Evolutionary conservation across 2,888 invertebrate genomes (phyloP).

Genomic region (Paralinhomoeus sp.): DNA sequence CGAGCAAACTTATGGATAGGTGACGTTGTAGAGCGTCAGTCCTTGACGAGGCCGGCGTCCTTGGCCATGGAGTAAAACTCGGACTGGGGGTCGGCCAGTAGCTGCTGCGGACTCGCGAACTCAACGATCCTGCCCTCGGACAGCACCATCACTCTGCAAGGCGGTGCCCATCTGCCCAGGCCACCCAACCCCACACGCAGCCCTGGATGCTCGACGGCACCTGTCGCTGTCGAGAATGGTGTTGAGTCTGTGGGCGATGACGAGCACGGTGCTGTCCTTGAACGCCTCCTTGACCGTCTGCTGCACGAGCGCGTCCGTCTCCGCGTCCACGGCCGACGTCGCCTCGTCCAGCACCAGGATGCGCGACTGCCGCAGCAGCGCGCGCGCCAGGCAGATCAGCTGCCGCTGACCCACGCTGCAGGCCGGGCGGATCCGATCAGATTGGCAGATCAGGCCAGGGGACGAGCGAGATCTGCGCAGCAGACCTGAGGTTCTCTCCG

Average conservation of each 20-base stretch:
- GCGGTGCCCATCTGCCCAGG: no score
- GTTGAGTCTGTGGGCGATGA: conserved; percentile 71
- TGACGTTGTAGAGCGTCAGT: no score
- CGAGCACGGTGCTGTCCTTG: conserved; percentile 58
- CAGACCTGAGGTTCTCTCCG: conserved; percentile 49
- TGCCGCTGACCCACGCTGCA: conserved; percentile 32
- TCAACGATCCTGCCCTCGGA: conserved; percentile 27
- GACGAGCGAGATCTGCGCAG: no score
- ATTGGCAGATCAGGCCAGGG: no score
- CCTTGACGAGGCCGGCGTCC: conserved; percentile 23
- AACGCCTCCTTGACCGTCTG: conserved; percentile 61
- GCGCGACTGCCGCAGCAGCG: conserved; percentile 28
- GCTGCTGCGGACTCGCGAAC: conserved; percentile 24
- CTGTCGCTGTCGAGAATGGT: conserved; percentile 62
- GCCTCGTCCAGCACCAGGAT: conserved; percentile 38
- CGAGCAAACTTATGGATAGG: no score
- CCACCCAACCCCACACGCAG: no score
- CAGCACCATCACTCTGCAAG: conserved; percentile 28
- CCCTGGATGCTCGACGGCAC: conserved; percentile 6
- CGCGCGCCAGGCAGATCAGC: conserved; percentile 31
- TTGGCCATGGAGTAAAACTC: conserved; percentile 28
- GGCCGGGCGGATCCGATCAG: background rate
- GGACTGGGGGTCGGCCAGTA: conserved; percentile 21
- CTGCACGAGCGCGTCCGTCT: conserved; percentile 30
- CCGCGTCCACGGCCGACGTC: conserved; percentile 32